Evolutionary conservation across 2,888 invertebrate species (phyloP).

Genomic region (Schrankia costaestrigalis): DNA sequence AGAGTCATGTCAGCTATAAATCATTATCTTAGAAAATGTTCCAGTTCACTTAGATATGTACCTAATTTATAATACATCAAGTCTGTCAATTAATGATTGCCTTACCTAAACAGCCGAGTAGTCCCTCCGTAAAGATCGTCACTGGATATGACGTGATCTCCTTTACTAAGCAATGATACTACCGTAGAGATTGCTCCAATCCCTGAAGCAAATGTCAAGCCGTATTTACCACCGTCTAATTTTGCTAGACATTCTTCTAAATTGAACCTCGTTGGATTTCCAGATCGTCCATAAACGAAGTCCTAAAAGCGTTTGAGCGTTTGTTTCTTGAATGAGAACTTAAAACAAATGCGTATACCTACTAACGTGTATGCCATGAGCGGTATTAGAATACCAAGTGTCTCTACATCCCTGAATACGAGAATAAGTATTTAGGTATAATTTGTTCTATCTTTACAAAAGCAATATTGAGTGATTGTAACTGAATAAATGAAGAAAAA

Average conservation of each 20-base stretch:
- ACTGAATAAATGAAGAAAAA: no score
- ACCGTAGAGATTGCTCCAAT: conserved; percentile 91
- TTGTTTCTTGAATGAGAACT: not conserved
- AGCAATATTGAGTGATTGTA: not conserved
- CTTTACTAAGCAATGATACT: conserved; percentile 86
- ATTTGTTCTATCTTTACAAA: not conserved
- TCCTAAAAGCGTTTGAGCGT: not conserved
- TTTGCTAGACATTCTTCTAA: conserved; percentile 94
- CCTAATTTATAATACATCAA: no score
- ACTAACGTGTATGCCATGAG: no score
- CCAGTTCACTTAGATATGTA: no score
- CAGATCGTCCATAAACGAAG: conserved; percentile 86
- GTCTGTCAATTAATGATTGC: not conserved
- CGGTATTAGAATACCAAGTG: no score
- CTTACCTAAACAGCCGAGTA: conserved; percentile 83
- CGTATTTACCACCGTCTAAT: conserved; percentile 93
- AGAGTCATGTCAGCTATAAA: not conserved
- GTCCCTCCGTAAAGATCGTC: conserved; percentile 98
- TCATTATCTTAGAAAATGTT: not conserved
- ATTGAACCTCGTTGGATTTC: conserved; percentile 95
- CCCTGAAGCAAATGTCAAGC: conserved; percentile 92
- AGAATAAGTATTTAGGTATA: not conserved
- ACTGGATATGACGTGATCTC: conserved; percentile 94
- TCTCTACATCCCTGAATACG: no score
- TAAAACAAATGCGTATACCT: not conserved